Percentiles rank a stretch among this genome's conserved stretches.
Conservation (phyloP, 2,797 vertebrate genomes). For the Xenentodon cancila region DNA sequence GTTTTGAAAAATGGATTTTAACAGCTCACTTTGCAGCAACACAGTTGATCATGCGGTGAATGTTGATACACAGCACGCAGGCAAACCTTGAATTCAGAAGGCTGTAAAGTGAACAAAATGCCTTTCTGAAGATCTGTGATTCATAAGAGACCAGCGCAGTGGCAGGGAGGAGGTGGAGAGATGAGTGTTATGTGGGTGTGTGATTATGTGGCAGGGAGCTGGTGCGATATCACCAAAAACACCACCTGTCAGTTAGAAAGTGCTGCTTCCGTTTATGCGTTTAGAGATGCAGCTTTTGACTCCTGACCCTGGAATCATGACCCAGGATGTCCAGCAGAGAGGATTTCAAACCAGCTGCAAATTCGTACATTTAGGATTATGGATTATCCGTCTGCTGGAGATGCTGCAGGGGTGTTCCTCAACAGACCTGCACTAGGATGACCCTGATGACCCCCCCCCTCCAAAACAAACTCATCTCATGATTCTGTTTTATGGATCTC, state of each 20-base stretch:
- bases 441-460: constrained; percentile 6
- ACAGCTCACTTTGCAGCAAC: too few relatives aligned
- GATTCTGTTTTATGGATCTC: neutral
- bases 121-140: constrained; percentile 8
- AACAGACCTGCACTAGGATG: neutral
- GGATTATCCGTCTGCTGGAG: constrained; percentile 52
- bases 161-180: constrained; percentile 24
- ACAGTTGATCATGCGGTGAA: too few relatives aligned
- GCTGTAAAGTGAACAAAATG: neutral
- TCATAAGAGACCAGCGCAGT: constrained; percentile 11
- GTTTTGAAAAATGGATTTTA: too few relatives aligned
- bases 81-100: neutral
- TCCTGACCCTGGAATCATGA: constrained; percentile 23
- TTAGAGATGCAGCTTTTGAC: constrained; percentile 22
- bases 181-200: constrained; percentile 40
- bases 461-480: too few relatives aligned
- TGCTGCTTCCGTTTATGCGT: constrained; percentile 11
- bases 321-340: constrained; percentile 3
- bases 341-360: constrained; percentile 31
- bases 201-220: constrained; percentile 32
- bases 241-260: constrained; percentile 48
- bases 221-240: constrained; percentile 20
- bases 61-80: too few relatives aligned
- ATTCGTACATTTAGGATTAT: constrained; percentile 45
- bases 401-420: neutral